A percentile compares a stretch with the other conserved stretches of the same genome.
phyloP scores from a whole-genome alignment of 2,888 invertebrate genomes.

The Megastigmus dorsalis region DNA sequence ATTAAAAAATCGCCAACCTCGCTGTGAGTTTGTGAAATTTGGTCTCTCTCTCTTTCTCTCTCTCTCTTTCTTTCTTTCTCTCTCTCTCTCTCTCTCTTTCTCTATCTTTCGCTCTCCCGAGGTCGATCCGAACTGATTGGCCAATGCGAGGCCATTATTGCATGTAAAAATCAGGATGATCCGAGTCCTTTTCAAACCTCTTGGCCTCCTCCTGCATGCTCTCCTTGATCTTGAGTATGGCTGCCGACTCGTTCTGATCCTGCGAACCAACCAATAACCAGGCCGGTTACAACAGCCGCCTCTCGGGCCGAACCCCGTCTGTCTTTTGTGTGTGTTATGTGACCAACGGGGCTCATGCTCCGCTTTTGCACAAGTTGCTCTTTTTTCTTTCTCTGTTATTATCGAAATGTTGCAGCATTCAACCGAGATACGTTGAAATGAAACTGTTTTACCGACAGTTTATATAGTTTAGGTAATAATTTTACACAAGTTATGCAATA shows the following conservation, averaged over 20 bases:
- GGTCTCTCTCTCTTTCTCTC: too few relatives aligned
- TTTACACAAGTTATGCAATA: too few relatives aligned
- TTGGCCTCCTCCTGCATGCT: slow-evolving; percentile 99
- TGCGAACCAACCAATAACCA: slow-evolving; percentile 76
- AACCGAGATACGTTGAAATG: slow-evolving; percentile 11
- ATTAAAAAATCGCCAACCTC: slow-evolving; percentile 41
- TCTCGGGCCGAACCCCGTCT: slow-evolving; percentile 58
- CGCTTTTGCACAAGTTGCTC: slow-evolving; percentile 18
- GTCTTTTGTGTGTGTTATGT: not conserved
- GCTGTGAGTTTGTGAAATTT: slow-evolving; percentile 58
- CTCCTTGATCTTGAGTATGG: slow-evolving; percentile 99
- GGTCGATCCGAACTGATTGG: slow-evolving; percentile 65
- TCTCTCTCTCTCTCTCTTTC: too few relatives aligned
- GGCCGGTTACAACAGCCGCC: slow-evolving; percentile 71
- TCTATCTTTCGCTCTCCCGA: too few relatives aligned
- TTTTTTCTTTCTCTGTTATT: slow-evolving; percentile 14
- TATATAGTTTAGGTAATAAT: too few relatives aligned
- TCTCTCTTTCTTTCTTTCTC: too few relatives aligned
- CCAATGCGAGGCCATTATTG: slow-evolving; percentile 82
- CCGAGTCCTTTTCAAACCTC: slow-evolving; percentile 98
- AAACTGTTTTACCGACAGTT: not conserved
- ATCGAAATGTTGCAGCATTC: slow-evolving; percentile 35
- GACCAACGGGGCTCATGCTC: slow-evolving; percentile 35
- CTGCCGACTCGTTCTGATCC: slow-evolving; percentile 98
- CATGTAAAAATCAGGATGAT: slow-evolving; percentile 98